A percentile compares a stretch with the other conserved stretches of the same genome.
Evolutionary conservation across 1,140 invertebrate species (phyloP).

Genomic region (Sminthurides bifidus): DNA sequence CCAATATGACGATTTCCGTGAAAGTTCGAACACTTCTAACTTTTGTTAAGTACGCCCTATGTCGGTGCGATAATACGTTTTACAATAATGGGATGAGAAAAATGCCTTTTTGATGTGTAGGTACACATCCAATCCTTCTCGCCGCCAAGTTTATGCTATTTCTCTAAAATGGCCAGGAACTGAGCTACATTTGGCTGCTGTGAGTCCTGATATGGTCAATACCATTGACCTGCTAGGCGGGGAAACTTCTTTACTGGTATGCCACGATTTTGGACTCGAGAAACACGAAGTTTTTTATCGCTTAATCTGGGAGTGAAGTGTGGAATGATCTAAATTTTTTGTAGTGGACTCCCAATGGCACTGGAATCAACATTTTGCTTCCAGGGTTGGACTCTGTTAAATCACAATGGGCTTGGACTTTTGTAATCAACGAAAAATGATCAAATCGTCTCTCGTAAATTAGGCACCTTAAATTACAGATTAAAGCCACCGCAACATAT

Average conservation of each 20-base stretch:
- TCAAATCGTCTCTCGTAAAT: no score
- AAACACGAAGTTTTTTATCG: no score
- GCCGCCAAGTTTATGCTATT: conserved; percentile 10
- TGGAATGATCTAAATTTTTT: background rate
- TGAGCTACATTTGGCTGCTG: conserved; percentile 1
- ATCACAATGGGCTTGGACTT: conserved; percentile 15
- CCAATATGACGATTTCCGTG: background rate
- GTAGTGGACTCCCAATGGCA: background rate
- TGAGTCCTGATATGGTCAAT: background rate
- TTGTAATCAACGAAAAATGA: conserved; percentile 9
- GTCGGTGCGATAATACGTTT: background rate
- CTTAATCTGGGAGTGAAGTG: background rate
- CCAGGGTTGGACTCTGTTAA: background rate
- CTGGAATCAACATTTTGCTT: conserved; percentile 5
- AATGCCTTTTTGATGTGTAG: background rate
- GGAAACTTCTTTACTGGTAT: background rate
- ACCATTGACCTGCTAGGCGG: conserved; percentile 8
- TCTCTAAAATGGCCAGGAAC: conserved; percentile 7
- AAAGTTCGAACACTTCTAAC: no score
- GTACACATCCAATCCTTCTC: background rate
- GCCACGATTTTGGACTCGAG: no score
- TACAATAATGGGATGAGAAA: background rate
- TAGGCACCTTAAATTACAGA: no score
- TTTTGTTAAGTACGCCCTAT: no score
- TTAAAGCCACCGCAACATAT: no score